Evolutionary conservation across 2,113 vertebrate genomes (phyloP), one percentile per base, ranked within the genome.

Genomic region (Erinaceus europaeus): DNA sequence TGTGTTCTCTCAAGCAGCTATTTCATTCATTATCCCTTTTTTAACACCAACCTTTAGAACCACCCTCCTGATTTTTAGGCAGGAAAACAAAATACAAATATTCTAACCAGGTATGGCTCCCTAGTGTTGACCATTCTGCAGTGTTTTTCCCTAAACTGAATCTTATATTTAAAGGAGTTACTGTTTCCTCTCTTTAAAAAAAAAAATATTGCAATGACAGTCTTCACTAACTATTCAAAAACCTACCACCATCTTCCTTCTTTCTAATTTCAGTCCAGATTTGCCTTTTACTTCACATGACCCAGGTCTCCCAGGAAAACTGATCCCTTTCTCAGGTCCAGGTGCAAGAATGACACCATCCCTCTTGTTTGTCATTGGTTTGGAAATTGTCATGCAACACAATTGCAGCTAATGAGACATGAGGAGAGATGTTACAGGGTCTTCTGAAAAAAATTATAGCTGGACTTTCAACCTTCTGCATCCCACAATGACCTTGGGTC

Each of bases 371-470:
- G 32, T 67, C 36, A 78, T 17, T 84, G 46, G 9, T 53, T 89
- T 32, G 55, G 64, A 84, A 89, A 17, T 65, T 9, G 23, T 1
- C 34, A 52, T 27, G 50, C 59, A 40, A 52, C 11, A 48, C 12
- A 69, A 40, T n/a, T 84, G 57, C 73, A 7, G 29, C 53, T 64
- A 73, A 11, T n/a, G 73, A 46, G 64, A 48, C 34, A 71, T 38
- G 17, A 80, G 5, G 38, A 52, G 42, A 92, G 46, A 64, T 67
- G 52, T 52, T 23, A 69, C 17, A 15, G 36, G 32, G 1, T 5
- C n/a, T 73, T 83, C n/a, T 68, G 40, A 86, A 88, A n/a, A n/a
- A n/a, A 83, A 42, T 38, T 27, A n/a, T n/a, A n/a, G n/a, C n/a
- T n/a, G n/a, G n/a, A n/a, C 46, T 46, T 52, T 86, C 38, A 52